phyloP scores from a whole-genome alignment of 2,888 invertebrate genomes.

The Pristionchus exspectatus region DNA sequence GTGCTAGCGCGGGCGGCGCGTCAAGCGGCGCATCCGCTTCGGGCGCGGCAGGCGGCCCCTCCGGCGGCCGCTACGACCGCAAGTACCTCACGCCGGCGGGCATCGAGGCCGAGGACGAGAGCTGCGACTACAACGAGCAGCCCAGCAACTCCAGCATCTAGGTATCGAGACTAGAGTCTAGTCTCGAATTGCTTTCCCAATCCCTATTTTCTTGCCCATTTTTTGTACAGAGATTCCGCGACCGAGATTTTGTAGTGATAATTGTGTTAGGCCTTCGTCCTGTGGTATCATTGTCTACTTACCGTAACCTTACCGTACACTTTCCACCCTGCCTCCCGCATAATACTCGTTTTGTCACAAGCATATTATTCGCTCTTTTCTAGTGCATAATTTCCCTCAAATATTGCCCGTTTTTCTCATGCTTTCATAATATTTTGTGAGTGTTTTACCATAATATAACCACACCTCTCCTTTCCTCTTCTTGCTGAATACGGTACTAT shows the following conservation, averaged over 20 bases:
- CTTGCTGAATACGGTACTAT: not conserved
- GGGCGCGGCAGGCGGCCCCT: not conserved
- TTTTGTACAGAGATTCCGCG: constrained; percentile 9
- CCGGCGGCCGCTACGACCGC: constrained; percentile 32
- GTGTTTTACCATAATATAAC: constrained; percentile 22
- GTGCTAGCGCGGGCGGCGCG: not conserved
- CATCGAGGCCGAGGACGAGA: constrained; percentile 53
- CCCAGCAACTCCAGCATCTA: constrained; percentile 50
- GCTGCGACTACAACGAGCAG: constrained; percentile 37
- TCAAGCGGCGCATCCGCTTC: too few relatives aligned
- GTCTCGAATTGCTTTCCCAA: not conserved
- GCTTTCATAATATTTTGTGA: constrained; percentile 30
- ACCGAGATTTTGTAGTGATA: constrained; percentile 11
- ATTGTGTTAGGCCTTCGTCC: not conserved
- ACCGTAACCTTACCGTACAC: not conserved
- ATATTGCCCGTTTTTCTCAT: not conserved
- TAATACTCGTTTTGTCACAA: not conserved
- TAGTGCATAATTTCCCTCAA: not conserved
- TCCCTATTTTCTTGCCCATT: not conserved
- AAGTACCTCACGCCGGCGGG: constrained; percentile 37
- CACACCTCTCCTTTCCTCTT: not conserved
- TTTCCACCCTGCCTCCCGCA: not conserved
- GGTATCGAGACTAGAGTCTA: not conserved
- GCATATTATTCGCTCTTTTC: not conserved
- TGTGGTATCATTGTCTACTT: not conserved